Conservation (phyloP, 2,113 vertebrate species). For the Chrysemys picta region DNA sequence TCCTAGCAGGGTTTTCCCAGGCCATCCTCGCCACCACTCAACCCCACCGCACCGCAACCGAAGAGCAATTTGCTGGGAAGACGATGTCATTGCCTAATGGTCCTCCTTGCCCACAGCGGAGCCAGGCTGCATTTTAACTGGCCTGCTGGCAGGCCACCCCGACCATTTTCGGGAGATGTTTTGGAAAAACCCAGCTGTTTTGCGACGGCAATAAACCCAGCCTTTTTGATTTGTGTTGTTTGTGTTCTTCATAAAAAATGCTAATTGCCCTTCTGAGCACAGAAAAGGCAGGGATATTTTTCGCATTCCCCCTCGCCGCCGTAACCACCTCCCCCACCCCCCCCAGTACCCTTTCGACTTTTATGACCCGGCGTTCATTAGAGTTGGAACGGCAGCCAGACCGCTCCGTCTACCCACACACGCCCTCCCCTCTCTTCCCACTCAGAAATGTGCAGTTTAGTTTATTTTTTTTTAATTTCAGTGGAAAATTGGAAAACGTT, state of each 20-base stretch:
- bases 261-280: conserved; percentile 12
- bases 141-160: conserved; percentile 29
- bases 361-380: conserved; percentile 52
- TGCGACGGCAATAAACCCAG: conserved; percentile 25
- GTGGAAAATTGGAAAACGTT: conserved; percentile 55
- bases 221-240: conserved; percentile 37
- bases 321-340: not conserved
- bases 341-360: not conserved
- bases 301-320: not conserved
- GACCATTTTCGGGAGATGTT: conserved; percentile 52
- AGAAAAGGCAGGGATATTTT: not conserved
- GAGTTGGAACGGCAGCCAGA: conserved; percentile 5
- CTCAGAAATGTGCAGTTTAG: conserved; percentile 28
- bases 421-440: conserved; percentile 21
- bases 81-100: not conserved
- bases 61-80: not conserved
- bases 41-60: not conserved
- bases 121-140: conserved; percentile 38
- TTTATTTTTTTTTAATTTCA: conserved; percentile 44
- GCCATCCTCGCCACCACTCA: not conserved
- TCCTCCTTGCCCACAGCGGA: not conserved
- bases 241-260: conserved; percentile 39
- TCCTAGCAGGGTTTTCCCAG: not conserved
- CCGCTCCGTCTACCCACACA: not conserved
- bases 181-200: not conserved